Base-by-base conservation (phyloP, 1,140 invertebrate genomes). In the Neoseiulus cucumeris region DNA sequence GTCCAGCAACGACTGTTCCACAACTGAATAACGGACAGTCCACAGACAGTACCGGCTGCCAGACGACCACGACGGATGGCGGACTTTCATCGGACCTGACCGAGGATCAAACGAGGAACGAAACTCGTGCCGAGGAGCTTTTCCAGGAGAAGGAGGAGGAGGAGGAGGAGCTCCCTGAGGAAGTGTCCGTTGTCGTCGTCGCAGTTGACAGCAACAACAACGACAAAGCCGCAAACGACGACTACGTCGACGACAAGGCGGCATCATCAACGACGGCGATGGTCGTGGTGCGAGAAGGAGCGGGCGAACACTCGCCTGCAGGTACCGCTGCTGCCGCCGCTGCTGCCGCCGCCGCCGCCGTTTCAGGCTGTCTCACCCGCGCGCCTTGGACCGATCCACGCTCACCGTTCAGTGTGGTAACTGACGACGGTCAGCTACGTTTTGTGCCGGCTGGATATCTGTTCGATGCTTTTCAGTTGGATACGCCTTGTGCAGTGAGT, bases 181-280 rank as follows among this genome's bases (percentile, higher is more conserved):
- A 22, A 4, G 45, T 5, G 45, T 7, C 69, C 47, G 66, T 41
- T 29, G 67, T 65, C 12, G 70, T 70, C 2, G 71, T 72, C 55
- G 72, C n/a, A n/a, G n/a, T 72, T 51, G 71, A 72, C 41, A 71
- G 71, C 47, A 72, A 70, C 55, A 70, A 72, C 66, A 71, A 71
- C 70, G 71, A 72, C 42, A 70, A 72, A 42, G 71, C 51, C 44
- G 69, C 66, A 42, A 65, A 42, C 39, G 25, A 65, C 25, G 28
- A 33, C 55, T 22, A 30, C 22, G 18, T 17, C 68, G 30, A 65
- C 67, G 14, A 18, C 64, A 12, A 20, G 14, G 44, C 39, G 65
- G n/a, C 28, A 25, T 25, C 28, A 29, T 66, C 0, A 42, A 66
- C 28, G 55, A 59, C 44, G 25, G 14, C 6, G 44, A 68, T 12